A percentile compares a stretch with the other conserved stretches of the same genome.
phyloP scores from a whole-genome alignment of 2,113 vertebrate genomes.

The Oryzias curvinotus region DNA sequence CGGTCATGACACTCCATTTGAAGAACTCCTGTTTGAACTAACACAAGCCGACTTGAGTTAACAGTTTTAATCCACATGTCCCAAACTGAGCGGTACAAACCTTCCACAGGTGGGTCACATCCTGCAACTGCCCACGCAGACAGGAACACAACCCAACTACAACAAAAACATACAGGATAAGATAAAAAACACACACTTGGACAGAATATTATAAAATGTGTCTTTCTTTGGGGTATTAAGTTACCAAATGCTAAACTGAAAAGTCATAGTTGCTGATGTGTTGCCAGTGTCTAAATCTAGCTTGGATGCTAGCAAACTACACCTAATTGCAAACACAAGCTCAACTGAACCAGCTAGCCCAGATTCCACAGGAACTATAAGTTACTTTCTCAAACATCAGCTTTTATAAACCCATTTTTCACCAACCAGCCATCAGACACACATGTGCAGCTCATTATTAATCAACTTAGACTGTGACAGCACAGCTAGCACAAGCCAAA shows the following conservation, averaged over 20 bases:
- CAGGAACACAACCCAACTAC: slow-evolving; percentile 42
- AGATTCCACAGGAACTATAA: not conserved
- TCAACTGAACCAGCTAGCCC: not conserved
- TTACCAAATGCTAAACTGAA: slow-evolving; percentile 8
- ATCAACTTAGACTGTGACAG: not conserved
- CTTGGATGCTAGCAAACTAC: slow-evolving; percentile 38
- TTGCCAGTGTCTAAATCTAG: slow-evolving; percentile 53
- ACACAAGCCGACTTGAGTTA: not conserved
- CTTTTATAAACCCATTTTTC: slow-evolving; percentile 22
- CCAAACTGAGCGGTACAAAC: slow-evolving; percentile 1
- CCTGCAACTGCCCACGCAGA: not conserved
- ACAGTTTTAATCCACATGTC: too few relatives aligned
- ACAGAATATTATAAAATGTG: too few relatives aligned
- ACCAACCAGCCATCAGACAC: not conserved
- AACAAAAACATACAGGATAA: not conserved
- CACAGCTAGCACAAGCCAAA: not conserved
- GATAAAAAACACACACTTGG: too few relatives aligned
- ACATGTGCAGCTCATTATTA: slow-evolving; percentile 16
- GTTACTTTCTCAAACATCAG: fast-evolving
- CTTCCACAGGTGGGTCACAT: slow-evolving; percentile 1
- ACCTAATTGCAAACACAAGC: slow-evolving; percentile 23
- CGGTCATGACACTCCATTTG: slow-evolving; percentile 38
- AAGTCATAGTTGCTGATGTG: slow-evolving; percentile 45
- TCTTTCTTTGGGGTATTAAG: not conserved
- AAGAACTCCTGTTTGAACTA: slow-evolving; percentile 16